These are phyloP conservation scores for Coendou prehensilis DNA, from an alignment of 2,797 vertebrate species.

Conservation along the genomic window DNA sequence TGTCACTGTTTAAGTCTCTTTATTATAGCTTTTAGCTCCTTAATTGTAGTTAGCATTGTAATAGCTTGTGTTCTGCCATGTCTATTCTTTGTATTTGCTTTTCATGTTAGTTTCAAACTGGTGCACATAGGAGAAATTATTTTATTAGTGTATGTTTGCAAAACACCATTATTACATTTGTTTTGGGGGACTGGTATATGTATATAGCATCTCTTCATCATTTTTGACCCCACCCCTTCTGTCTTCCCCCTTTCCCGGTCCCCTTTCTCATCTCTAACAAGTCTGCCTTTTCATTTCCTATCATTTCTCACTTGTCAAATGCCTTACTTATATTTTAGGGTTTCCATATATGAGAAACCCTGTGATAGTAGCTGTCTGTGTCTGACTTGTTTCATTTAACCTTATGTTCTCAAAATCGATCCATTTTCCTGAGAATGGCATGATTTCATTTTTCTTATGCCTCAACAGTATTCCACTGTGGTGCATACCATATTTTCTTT, in stretches of 20 bases:
- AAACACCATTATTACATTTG: not conserved
- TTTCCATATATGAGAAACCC: not conserved
- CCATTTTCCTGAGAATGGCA: not conserved
- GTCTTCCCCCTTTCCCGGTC: not conserved
- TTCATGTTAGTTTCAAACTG: constrained; percentile 33
- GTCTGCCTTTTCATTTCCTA: not conserved
- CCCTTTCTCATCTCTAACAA: not conserved
- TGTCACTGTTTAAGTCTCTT: constrained; percentile 31
- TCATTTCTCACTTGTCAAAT: not conserved
- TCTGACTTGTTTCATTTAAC: not conserved
- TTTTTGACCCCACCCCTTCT: not conserved
- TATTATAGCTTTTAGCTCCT: not conserved
- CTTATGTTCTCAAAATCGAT: not conserved
- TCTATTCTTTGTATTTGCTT: constrained; percentile 7
- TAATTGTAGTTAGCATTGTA: not conserved
- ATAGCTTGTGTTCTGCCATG: not conserved
- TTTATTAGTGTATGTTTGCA: not conserved
- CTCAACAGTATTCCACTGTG: not conserved
- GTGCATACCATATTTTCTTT: not conserved
- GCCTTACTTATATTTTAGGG: not conserved
- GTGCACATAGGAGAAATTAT: not conserved
- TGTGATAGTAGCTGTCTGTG: not conserved
- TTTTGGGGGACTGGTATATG: not conserved
- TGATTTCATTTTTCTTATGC: not conserved
- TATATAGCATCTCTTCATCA: too few species aligned